A percentile compares a stretch with the other conserved stretches of the same genome.
Conservation (phyloP, 2,113 vertebrate genomes). For the Tyto alba region DNA sequence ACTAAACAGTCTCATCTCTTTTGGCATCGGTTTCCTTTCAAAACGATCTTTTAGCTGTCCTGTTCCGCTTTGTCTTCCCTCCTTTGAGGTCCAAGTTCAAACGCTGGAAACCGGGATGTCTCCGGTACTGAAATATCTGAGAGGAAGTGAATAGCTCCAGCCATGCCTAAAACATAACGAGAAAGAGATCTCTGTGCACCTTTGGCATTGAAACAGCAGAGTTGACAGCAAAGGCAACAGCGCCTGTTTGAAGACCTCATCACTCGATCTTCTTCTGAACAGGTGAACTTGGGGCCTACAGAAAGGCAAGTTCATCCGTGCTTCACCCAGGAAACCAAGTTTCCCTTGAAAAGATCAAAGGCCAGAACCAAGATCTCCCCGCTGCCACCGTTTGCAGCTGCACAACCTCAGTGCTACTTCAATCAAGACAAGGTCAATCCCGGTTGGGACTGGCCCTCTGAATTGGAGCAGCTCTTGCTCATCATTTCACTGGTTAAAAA, state of each 20-base stretch:
- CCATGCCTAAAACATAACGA: slow-evolving; percentile 81
- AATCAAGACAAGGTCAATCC: neutral
- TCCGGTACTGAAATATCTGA: slow-evolving; percentile 87
- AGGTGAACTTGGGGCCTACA: neutral
- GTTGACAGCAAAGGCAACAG: neutral
- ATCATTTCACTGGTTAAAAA: neutral
- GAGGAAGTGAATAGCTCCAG: slow-evolving; percentile 90
- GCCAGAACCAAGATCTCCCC: neutral
- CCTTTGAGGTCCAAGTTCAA: slow-evolving; percentile 83
- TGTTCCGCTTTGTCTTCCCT: slow-evolving; percentile 59
- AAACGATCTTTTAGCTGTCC: slow-evolving; percentile 17
- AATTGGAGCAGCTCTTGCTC: neutral
- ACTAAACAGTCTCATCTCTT: slow-evolving; percentile 41
- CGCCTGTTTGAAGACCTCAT: neutral
- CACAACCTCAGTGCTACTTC: neutral
- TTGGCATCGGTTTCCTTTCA: slow-evolving; percentile 26
- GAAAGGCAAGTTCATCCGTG: neutral
- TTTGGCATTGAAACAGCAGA: neutral
- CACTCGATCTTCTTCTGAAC: neutral
- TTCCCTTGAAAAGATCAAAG: neutral
- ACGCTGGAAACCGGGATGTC: slow-evolving; percentile 88
- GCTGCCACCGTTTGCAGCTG: neutral
- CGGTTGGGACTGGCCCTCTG: neutral
- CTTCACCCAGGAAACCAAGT: neutral
- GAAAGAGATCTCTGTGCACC: neutral